Conservation (phyloP, 2,888 invertebrate genomes). For the Cosmorhoe ocellata region DNA sequence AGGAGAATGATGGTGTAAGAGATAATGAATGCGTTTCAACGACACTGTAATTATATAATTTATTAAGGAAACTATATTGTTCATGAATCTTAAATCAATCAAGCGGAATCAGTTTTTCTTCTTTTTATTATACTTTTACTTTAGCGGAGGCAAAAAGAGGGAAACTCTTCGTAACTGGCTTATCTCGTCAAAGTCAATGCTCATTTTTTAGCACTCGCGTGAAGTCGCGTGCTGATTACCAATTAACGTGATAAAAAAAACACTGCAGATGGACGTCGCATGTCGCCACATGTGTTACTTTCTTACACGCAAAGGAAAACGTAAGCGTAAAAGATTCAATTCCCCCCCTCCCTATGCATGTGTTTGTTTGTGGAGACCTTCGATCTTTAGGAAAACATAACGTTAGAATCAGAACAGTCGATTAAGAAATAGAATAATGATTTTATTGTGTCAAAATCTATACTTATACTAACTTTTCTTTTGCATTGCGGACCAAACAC, state of each 20-base stretch:
- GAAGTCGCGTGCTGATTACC: conserved; percentile 16
- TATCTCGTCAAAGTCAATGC: conserved; percentile 17
- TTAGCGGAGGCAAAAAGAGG: conserved; percentile 13
- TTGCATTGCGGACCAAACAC: too few relatives aligned
- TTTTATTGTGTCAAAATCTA: too few relatives aligned
- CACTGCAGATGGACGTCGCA: conserved; percentile 14
- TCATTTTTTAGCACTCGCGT: conserved; percentile 6
- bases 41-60: not conserved
- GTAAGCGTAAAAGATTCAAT: not conserved
- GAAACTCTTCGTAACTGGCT: conserved; percentile 9
- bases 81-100: too few relatives aligned
- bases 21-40: too few relatives aligned
- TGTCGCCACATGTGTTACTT: conserved; percentile 10
- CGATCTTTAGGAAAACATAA: not conserved
- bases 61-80: too few relatives aligned
- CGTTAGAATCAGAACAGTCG: not conserved
- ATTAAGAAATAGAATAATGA: too few relatives aligned
- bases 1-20: too few relatives aligned
- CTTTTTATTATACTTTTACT: conserved; percentile 6
- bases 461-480: too few relatives aligned
- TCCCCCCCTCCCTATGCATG: too few relatives aligned
- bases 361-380: conserved; percentile 4
- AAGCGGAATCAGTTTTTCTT: too few relatives aligned
- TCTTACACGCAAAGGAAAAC: conserved; percentile 13
- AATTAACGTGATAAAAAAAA: conserved; percentile 19